Percentiles rank a stretch among this genome's conserved stretches.
Evolutionary conservation across 2,888 invertebrate species (phyloP).

Genomic region (Philonicus albiceps): DNA sequence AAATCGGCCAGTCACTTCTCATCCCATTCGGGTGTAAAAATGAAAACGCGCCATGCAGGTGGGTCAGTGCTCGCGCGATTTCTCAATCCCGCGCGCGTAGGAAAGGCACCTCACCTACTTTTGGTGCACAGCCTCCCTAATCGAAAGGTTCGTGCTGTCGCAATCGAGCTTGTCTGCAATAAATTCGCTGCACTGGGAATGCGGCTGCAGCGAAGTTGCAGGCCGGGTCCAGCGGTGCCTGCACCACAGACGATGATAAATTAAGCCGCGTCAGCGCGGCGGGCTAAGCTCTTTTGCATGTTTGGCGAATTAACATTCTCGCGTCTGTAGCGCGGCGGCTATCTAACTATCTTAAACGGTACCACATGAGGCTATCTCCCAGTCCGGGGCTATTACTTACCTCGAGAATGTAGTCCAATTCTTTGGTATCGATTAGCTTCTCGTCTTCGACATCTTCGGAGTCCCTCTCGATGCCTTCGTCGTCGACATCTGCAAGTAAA

Average conservation of each 20-base stretch:
- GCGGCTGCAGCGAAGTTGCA: neutral
- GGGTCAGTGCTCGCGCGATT: neutral
- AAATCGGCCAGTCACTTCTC: neutral
- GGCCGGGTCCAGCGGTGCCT: neutral
- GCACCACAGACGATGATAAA: constrained; percentile 4
- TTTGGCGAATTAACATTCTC: constrained; percentile 31
- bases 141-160: constrained; percentile 5
- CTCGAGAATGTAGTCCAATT: constrained; percentile 63
- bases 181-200: constrained; percentile 20
- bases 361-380: neutral
- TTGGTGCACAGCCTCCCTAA: neutral
- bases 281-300: constrained; percentile 28
- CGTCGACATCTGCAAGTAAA: constrained; percentile 71
- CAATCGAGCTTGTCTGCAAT: constrained; percentile 11
- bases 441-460: constrained; percentile 76
- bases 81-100: constrained; percentile 4
- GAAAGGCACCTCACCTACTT: constrained; percentile 31
- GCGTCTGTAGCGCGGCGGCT: neutral
- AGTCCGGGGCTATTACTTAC: constrained; percentile 52
- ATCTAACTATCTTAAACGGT: neutral
- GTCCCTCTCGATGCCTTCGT: constrained; percentile 91
- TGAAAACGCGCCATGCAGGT: constrained; percentile 4
- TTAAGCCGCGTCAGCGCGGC: constrained; percentile 1
- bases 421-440: constrained; percentile 62
- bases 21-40: constrained; percentile 15